phyloP scores from a whole-genome alignment of 2,888 invertebrate genomes.

The Allolobophora icterica region DNA sequence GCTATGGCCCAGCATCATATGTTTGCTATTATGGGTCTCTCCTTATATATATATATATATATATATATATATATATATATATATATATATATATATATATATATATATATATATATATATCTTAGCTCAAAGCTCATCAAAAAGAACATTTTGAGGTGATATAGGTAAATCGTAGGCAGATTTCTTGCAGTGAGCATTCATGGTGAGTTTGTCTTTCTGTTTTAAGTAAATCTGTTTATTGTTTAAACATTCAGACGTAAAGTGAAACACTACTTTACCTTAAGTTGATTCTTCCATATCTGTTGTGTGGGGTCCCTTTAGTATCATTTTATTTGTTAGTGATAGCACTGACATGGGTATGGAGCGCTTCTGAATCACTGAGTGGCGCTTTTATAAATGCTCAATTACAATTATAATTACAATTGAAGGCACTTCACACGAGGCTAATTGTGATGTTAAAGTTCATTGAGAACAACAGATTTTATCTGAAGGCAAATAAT shows the following conservation, averaged over 20 bases:
- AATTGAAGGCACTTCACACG: not conserved
- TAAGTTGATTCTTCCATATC: too few relatives aligned
- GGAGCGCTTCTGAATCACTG: too few relatives aligned
- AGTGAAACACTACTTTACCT: not conserved
- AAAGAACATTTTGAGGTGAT: not conserved
- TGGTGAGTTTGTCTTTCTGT: not conserved
- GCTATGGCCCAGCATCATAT: too few relatives aligned
- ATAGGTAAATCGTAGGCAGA: not conserved
- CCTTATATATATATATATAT: too few relatives aligned
- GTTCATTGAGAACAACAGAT: not conserved
- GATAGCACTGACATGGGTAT: too few relatives aligned
- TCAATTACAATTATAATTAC: too few relatives aligned
- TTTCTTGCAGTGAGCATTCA: not conserved
- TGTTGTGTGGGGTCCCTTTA: not conserved
- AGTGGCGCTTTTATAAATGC: too few relatives aligned
- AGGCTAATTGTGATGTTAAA: not conserved
- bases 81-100: too few relatives aligned
- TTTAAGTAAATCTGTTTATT: not conserved
- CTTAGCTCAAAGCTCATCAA: not conserved
- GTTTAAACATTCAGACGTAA: not conserved
- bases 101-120: not conserved
- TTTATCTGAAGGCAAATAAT: not conserved
- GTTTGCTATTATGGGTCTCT: too few relatives aligned
- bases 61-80: too few relatives aligned
- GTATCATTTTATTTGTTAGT: not conserved